A percentile compares a stretch with the other conserved stretches of the same genome.
These are phyloP conservation scores for Dendroctonus valens DNA, from an alignment of 1,140 invertebrate genomes.

Conservation along the genomic window DNA sequence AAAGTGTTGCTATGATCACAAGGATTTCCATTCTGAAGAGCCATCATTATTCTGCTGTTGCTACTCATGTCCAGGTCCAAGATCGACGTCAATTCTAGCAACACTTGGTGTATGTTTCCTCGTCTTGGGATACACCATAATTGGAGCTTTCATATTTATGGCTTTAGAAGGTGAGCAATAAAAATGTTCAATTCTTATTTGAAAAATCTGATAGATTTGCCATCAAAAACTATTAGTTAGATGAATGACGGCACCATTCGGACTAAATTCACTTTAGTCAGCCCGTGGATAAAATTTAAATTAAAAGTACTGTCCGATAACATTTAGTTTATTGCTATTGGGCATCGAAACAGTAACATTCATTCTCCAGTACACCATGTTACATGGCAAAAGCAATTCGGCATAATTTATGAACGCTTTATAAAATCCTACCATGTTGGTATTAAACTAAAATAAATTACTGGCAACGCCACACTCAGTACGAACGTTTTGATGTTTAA, in stretches of 20 bases:
- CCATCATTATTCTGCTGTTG: slow-evolving; percentile 48
- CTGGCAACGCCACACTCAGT: neutral
- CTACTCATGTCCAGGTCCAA: slow-evolving; percentile 45
- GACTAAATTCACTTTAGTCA: no score
- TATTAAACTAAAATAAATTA: neutral
- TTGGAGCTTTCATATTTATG: slow-evolving; percentile 90
- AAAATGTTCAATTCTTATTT: no score
- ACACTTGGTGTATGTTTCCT: slow-evolving; percentile 73
- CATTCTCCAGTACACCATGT: neutral
- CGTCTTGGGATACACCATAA: slow-evolving; percentile 84
- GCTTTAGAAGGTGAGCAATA: slow-evolving; percentile 66
- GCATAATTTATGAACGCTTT: slow-evolving; percentile 2
- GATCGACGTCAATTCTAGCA: slow-evolving; percentile 45
- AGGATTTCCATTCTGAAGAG: slow-evolving; percentile 34
- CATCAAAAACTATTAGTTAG: no score
- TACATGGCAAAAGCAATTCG: neutral
- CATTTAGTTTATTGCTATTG: slow-evolving; percentile 4
- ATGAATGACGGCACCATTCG: no score
- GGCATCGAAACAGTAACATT: neutral
- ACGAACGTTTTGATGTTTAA: neutral
- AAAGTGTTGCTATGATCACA: slow-evolving; percentile 48
- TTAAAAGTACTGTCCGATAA: slow-evolving; percentile 5
- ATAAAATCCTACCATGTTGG: slow-evolving; percentile 6
- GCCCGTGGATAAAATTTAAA: neutral
- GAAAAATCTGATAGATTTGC: no score